Conservation (phyloP, 2,797 vertebrate genomes). For the Neopelma chrysocephalum region DNA sequence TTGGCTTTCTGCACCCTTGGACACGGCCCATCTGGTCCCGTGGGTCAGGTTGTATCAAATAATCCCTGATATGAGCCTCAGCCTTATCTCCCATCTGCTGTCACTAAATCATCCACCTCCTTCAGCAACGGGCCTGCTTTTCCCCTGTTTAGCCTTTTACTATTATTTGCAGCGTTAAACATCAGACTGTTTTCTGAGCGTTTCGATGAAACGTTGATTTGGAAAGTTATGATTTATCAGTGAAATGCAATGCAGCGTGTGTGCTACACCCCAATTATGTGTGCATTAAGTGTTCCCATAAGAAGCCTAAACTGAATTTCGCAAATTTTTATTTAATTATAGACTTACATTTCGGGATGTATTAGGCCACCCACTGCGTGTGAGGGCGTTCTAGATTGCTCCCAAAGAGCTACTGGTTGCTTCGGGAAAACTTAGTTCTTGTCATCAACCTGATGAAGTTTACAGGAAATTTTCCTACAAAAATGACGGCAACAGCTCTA, state of each 20-base stretch:
- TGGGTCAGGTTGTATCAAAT: neutral
- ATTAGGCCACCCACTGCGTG: slow-evolving; percentile 5
- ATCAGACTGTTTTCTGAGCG: neutral
- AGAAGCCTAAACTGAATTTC: slow-evolving; percentile 13
- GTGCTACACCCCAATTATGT: neutral
- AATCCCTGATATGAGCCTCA: neutral
- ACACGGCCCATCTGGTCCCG: neutral
- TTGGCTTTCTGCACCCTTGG: neutral
- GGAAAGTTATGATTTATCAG: neutral
- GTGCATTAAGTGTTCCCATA: neutral
- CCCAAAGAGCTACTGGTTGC: neutral
- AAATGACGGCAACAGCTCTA: neutral
- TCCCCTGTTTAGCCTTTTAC: neutral
- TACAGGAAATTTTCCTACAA: neutral
- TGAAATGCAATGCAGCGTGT: neutral
- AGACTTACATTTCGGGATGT: neutral
- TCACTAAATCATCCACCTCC: neutral
- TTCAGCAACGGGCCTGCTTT: neutral
- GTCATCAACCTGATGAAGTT: neutral
- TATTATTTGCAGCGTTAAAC: neutral
- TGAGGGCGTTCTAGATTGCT: slow-evolving; percentile 14
- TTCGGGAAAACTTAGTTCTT: neutral
- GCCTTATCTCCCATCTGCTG: neutral
- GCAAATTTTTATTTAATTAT: slow-evolving; percentile 32
- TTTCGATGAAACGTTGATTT: neutral